These are phyloP conservation scores for Cheilinus undulatus DNA, from an alignment of 2,113 vertebrate genomes.

Conservation along the genomic window DNA sequence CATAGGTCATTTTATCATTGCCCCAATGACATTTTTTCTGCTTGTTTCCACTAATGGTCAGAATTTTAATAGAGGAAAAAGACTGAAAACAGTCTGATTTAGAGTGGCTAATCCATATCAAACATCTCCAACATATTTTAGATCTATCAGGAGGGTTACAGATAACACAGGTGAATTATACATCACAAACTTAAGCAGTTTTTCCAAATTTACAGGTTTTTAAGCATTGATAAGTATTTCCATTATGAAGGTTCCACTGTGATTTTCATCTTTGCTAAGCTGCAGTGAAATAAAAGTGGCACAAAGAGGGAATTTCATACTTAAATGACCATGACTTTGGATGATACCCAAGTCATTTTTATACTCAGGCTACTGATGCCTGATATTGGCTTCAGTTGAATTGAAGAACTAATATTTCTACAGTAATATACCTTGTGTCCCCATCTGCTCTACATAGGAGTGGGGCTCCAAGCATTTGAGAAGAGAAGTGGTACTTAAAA, in stretches of 20 bases:
- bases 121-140: not conserved
- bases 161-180: too few species aligned
- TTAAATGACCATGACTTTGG: too few species aligned
- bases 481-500: too few species aligned
- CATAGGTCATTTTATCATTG: not conserved
- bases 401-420: not conserved
- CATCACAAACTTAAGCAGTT: too few species aligned
- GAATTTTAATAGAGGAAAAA: constrained; percentile 4
- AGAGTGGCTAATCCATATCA: not conserved
- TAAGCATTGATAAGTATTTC: too few species aligned
- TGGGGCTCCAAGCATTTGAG: too few species aligned
- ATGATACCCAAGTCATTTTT: not conserved
- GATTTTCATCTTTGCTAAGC: not conserved
- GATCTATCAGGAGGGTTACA: not conserved
- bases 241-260: too few species aligned
- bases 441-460: not conserved
- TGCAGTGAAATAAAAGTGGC: not conserved
- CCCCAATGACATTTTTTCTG: too few species aligned
- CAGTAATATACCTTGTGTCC: not conserved
- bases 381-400: not conserved
- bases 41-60: not conserved
- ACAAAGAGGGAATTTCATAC: not conserved
- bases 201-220: too few species aligned
- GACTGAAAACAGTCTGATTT: too few species aligned
- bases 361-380: not conserved